These are phyloP conservation scores for Pseudois nayaur DNA, from an alignment of 2,113 vertebrate genomes.

Conservation along the genomic window DNA sequence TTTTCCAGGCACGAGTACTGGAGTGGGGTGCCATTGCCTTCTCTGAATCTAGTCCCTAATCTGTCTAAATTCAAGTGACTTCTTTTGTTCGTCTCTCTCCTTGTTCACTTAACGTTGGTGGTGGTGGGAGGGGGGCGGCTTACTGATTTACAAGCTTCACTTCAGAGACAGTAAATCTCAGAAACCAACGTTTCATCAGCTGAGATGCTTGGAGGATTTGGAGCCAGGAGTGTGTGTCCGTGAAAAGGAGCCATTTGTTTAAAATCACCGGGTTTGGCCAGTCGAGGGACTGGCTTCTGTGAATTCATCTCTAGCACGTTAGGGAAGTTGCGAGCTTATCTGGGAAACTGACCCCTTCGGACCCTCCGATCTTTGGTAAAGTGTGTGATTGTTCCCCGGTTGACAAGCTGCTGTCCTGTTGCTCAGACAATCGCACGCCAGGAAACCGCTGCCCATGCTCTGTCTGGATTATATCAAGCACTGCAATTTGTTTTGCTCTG, in stretches of 20 bases:
- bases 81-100: not conserved
- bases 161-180: not conserved
- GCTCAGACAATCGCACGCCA: accelerated
- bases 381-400: not conserved
- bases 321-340: not conserved
- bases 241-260: not conserved
- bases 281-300: not conserved
- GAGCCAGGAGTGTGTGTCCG: not conserved
- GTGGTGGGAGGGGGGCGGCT: accelerated
- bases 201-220: not conserved
- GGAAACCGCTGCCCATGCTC: not conserved
- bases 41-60: no score
- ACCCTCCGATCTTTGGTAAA: not conserved
- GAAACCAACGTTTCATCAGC: not conserved
- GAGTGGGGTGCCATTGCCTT: no score
- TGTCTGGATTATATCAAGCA: not conserved
- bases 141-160: not conserved
- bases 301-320: not conserved
- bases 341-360: not conserved
- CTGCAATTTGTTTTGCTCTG: not conserved
- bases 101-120: accelerated
- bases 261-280: not conserved
- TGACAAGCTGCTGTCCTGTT: accelerated
- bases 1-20: no score
- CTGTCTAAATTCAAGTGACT: not conserved